Base-by-base conservation (phyloP, 2,888 invertebrate genomes). In the Drosophila lutescens region DNA sequence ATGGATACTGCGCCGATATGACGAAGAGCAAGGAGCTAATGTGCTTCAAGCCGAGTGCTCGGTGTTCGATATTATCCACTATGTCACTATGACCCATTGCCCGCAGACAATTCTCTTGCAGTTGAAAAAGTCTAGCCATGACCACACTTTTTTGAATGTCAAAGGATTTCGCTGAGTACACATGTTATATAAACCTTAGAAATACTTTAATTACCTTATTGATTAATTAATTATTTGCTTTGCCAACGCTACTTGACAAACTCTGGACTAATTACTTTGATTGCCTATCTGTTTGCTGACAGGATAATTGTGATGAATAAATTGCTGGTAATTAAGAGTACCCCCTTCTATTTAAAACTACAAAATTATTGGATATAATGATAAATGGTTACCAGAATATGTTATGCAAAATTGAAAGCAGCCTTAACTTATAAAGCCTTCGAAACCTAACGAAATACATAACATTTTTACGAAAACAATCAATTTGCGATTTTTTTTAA, bases 1-100 rank as follows among this genome's bases (percentile, higher is more conserved):
- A 69, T n/a, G 91, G 91, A 80, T 86, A 90, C 74, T 90, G 89
- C 26, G 89, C 90, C 30, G 90, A 90, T n/a, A 80, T 36, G 2
- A 91, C 87, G 13, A 89, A 47, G 30, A 90, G 20, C 50, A 90
- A 58, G 1, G 63, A 69, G 17, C 56, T 71, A 26, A 84, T 46
- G 46, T 79, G 77, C 56, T 73, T 69, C 2, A 85, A 51, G 13
- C 41, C 23, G 2, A 58, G 26, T 0, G 32, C n/a, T 9, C 53
- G n/a, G 15, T 40, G 8, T 0, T 40, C 51, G 26, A 23, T 15
- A 13, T 41, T 62, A 20, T 65, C 51, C 41, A 76, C 72, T n/a
- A 60, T 9, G 54, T 58, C 63, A 30, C 47, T 56, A 57, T 90
- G 88, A n/a, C 90, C 90, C 86, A 90, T 88, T 51, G 79, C 32